phyloP scores from a whole-genome alignment of 2,888 invertebrate genomes.

The Ornithoptera alexandrae region DNA sequence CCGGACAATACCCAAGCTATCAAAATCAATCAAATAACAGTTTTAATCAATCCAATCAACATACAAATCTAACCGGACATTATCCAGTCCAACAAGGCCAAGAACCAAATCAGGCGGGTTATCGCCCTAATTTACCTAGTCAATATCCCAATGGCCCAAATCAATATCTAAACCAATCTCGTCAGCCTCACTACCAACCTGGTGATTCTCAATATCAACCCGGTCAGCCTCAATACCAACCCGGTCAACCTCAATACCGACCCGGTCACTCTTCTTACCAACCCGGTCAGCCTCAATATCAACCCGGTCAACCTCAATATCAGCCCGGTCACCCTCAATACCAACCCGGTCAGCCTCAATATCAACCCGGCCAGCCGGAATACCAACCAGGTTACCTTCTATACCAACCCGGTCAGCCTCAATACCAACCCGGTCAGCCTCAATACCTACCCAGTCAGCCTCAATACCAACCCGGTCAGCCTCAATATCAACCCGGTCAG shows the following conservation, averaged over 20 bases:
- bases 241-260: constrained; percentile 21
- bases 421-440: constrained; percentile 9
- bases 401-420: constrained; percentile 4
- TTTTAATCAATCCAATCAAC: constrained; percentile 25
- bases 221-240: constrained; percentile 20
- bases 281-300: constrained; percentile 21
- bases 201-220: constrained; percentile 20
- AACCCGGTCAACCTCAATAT: constrained; percentile 21
- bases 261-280: constrained; percentile 21
- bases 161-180: background rate
- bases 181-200: constrained; percentile 1
- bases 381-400: constrained; percentile 2
- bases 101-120: constrained; percentile 19
- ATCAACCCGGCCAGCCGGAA: constrained; percentile 12
- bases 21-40: constrained; percentile 26
- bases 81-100: constrained; percentile 28
- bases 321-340: constrained; percentile 10
- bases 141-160: constrained; percentile 20
- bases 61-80: constrained; percentile 15
- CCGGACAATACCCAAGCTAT: constrained; percentile 31
- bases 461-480: no score
- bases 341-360: constrained; percentile 1
- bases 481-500: constrained; percentile 1
- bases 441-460: constrained; percentile 7
- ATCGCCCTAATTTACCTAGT: constrained; percentile 16